Percentiles rank a stretch among this genome's conserved stretches.
phyloP scores from a whole-genome alignment of 2,888 invertebrate genomes.

The Chymomyza fuscimana region DNA sequence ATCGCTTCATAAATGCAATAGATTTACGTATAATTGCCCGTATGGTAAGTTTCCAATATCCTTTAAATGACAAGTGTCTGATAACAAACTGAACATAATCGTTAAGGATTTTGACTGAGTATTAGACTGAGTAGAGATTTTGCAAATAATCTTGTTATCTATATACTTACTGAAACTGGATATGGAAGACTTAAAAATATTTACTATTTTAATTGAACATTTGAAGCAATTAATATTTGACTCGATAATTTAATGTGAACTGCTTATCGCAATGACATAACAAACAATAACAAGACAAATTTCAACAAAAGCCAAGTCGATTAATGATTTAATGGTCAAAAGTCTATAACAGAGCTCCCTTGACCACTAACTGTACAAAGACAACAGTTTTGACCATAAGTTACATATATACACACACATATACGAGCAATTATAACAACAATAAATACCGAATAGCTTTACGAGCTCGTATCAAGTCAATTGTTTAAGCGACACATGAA shows the following conservation, averaged over 20 bases:
- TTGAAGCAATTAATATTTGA: slow-evolving; percentile 36
- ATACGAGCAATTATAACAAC: not conserved
- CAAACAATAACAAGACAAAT: slow-evolving; percentile 48
- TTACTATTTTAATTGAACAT: slow-evolving; percentile 20
- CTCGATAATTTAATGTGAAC: slow-evolving; percentile 40
- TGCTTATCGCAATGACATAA: slow-evolving; percentile 66
- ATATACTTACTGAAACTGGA: too few species aligned
- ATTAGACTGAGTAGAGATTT: too few species aligned
- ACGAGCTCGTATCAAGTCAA: slow-evolving; percentile 40
- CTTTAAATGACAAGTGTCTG: too few species aligned
- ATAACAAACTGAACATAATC: too few species aligned
- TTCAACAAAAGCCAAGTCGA: slow-evolving; percentile 51
- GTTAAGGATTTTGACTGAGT: too few species aligned
- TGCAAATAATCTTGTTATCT: too few species aligned
- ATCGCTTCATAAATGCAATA: too few species aligned
- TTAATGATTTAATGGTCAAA: slow-evolving; percentile 49
- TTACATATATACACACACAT: slow-evolving; percentile 18
- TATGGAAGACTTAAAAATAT: too few species aligned
- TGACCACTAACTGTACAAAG: slow-evolving; percentile 7
- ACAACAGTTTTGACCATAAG: slow-evolving; percentile 27
- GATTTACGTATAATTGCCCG: too few species aligned
- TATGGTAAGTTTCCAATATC: too few species aligned
- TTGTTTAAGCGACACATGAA: slow-evolving; percentile 68
- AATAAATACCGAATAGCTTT: slow-evolving; percentile 26
- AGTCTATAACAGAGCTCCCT: not conserved